Base-by-base conservation (phyloP, 2,888 invertebrate genomes). In the Torymus tubicola region DNA sequence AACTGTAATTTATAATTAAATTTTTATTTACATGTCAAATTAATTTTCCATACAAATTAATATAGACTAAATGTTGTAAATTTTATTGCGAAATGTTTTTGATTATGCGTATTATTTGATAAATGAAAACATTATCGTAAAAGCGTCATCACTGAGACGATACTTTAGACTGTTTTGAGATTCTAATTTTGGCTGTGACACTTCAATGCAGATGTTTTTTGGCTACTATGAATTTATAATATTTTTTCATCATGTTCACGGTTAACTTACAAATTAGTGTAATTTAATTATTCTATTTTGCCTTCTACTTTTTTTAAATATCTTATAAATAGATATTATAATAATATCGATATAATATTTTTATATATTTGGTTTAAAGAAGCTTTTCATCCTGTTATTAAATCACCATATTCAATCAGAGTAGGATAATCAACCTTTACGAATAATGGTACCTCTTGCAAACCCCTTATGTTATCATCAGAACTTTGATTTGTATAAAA, bases 151-250 rank as follows among this genome's bases (percentile, higher is more conserved):
- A n/a, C 10, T 2, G 18, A 74, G 55, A 68, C 58, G 58, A 42
- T 75, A 53, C 53, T 53, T 68, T 16, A 53, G n/a, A 16, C 61
- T 31, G 18, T 55, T 77, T 77, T 57, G 31, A 70, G 64, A 67
- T 78, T 78, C 78, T 78, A 73, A 78, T 67, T 73, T 63, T 24
- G 21, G 31, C 53, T 64, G 60, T 72, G 68, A 78, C 73, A 67
- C 18, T 61, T 24, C 52, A 18, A 60, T 52, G 58, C 50, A 53
- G 53, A 67, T 31, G 65, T 78, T 65, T 71, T 31, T 42, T 64
- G 63, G 14, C 57, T 67, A 42, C 68, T 55, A 63, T 53, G 55
- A n/a, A 65, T 57, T 61, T 18, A 63, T 57, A 42, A 53, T 21
- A 42, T 77, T 69, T 77, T 12, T 21, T 68, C 18, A 64, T 70